These are phyloP conservation scores for Aleadryas rufinucha DNA, from an alignment of 2,113 vertebrate species.

Conservation along the genomic window DNA sequence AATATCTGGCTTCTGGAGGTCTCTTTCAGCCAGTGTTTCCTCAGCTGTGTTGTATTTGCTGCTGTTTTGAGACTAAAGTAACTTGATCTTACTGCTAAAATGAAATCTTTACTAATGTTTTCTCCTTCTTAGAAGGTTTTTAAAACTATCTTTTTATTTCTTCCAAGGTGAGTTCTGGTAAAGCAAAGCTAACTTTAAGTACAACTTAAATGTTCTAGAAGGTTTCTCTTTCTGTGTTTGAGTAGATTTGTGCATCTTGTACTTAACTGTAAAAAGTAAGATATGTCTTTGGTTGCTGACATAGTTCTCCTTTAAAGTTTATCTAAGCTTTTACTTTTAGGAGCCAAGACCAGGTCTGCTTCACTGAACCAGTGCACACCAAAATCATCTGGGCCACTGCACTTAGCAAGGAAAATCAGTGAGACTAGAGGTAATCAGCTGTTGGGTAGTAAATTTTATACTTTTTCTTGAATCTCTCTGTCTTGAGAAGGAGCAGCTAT, in stretches of 20 bases:
- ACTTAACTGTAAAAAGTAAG: not conserved
- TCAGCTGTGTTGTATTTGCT: not conserved
- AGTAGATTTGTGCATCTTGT: not conserved
- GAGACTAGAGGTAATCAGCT: slow-evolving; percentile 33
- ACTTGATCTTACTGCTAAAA: not conserved
- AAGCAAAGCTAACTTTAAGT: not conserved
- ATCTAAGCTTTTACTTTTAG: slow-evolving; percentile 13
- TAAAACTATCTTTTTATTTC: not conserved
- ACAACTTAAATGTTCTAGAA: not conserved
- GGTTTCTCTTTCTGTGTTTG: not conserved
- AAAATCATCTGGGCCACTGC: slow-evolving; percentile 38
- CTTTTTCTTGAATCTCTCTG: not conserved
- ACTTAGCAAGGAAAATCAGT: slow-evolving; percentile 9
- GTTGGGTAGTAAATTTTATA: not conserved
- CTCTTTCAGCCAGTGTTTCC: not conserved
- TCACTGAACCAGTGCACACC: slow-evolving; percentile 4
- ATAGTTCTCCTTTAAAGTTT: not conserved
- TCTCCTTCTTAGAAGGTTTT: not conserved
- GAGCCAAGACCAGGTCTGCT: slow-evolving; percentile 36
- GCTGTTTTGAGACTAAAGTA: not conserved
- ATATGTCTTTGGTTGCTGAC: not conserved
- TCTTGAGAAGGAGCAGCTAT: not conserved
- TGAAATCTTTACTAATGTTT: not conserved
- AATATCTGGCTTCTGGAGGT: not conserved
- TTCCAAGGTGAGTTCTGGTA: not conserved